Base-by-base conservation (phyloP, 1,140 invertebrate species). In the Sinonovacula constricta region DNA sequence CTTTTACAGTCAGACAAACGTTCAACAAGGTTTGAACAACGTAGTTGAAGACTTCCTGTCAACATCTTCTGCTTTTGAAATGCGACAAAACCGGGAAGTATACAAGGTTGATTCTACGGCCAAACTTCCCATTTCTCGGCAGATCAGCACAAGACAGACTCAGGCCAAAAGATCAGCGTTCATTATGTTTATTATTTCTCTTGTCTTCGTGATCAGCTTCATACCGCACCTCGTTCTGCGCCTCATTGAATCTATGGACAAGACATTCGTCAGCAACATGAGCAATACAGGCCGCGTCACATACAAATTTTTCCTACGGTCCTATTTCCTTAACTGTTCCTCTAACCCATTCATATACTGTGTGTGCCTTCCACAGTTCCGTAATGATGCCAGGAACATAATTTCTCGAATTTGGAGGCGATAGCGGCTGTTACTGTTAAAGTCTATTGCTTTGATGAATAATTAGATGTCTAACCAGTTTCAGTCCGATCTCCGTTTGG, bases 121-220 rank as follows among this genome's bases (percentile, higher is more conserved):
- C n/a, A 15, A 49, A 4, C 14, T 33, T 39, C 28, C 56, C 57
- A 12, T 28, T 3, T 24, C 30, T n/a, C 22, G 54, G 12, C 4
- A 67, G 26, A 22, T 51, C 24, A 14, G 34, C 36, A 69, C 76
- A 15, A 75, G 75, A 24, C 80, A 80, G 5, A 78, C 56, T n/a
- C 71, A 81, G 36, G 62, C 80, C 0, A 28, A 74, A 24, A 74
- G 81, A 36, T 84, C 83, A 7, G 82, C 85, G 12, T 56, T 72
- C n/a, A 81, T 84, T 65, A 65, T 86, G 36, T 84, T 84, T 45
- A 57, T 83, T 39, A 82, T 86, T 26, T 84, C 85, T 0, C 53
- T 82, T 30, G 74, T 84, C 0, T 86, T 81, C 60, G 65, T 86
- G 3, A 54, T 86, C 15, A 85, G 83, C 54, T 86, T 82, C 28